Base-by-base conservation (phyloP, 2,797 vertebrate genomes). In the Tolypeutes matacus region DNA sequence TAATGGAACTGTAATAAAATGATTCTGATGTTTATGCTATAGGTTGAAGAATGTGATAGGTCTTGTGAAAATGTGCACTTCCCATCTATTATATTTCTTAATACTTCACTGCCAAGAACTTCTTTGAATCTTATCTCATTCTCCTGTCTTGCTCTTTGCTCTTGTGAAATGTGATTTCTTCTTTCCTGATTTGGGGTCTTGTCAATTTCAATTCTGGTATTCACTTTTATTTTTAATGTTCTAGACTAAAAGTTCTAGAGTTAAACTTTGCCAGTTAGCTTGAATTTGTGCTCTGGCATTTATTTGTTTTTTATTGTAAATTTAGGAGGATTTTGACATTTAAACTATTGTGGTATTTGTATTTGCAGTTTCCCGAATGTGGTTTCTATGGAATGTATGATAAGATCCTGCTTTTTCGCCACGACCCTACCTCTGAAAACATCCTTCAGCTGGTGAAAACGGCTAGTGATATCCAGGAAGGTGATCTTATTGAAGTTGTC, bases 341-440 rank as follows among this genome's bases (percentile, higher is more conserved):
- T 94, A 95, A 93, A 72, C 23, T 82, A 2, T 94, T 81, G 8
- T 93, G 90, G 62, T 82, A 12, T 98, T 97, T 98, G 17, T 97
- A 56, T 98, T 98, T 97, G 81, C 98, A 99, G 99, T 99, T 99
- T 83, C 99, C 99, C 0, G 99, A 99, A 98, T 99, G 99, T 96
- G 99, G 99, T 81, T 99, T 99, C 98, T 99, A 99, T 25, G 99
- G 99, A 93, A 99, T 99, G 99, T 99, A 99, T 1, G 99, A 99
- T 98, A 99, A 99, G 98, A 99, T 99, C 96, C 98, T 99, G 89
- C 98, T 99, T 97, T 99, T 99, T 93, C 99, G 99, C 29, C 99
- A 99, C 95, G 99, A 99, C 88, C 98, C 98, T 94, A 95, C 98
- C 36, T 99, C 99, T 0, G 99, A 99, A 90, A 99, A 99, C 95